Evolutionary conservation across 2,888 invertebrate species (phyloP), one percentile per base, ranked within the genome.

Genomic region (Phortica okadai): DNA sequence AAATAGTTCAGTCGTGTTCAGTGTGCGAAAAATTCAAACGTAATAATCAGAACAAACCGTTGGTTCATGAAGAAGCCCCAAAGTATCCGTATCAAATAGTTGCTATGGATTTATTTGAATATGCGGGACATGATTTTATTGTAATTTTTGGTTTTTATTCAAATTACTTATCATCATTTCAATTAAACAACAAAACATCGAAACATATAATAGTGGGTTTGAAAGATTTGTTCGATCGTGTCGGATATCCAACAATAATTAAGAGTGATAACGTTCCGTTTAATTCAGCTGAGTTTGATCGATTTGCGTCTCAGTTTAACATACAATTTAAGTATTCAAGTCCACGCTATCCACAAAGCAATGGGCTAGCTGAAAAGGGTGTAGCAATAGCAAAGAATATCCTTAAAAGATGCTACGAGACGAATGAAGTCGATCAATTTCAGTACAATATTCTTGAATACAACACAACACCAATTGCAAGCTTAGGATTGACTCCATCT

Each of bases 31-130:
- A 77, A 69, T 78, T 77, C 33, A 75, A 58, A 59, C 77, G 78
- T n/a, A 78, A 76, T 54, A 80, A 80, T 73, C 76, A 74, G 74
- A 83, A 81, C 72, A 80, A 84, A 73, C 79, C 79, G 66, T 72
- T 82, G 41, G 42, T 75, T 16, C 81, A 82, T 21, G 80, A 80
- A 33, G 67, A 79, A 10, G 50, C 69, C 16, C 78, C 83, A 3
- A 66, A 79, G 42, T 82, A 80, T 77, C 81, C 82, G 1, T 83
- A 76, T 80, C 75, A 82, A 44, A 76, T 70, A 64, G 79, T 80
- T 11, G 59, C 75, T n/a, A 16, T 80, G 67, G 81, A 82, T 69
- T 69, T 82, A 41, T 81, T 79, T 58, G 82, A 83, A 74, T n/a
- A n/a, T n/a, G n/a, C n/a, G n/a, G n/a, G n/a, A n/a, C n/a, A n/a